Base-by-base conservation (phyloP, 2,797 vertebrate genomes). In the Hybognathus amarus region DNA sequence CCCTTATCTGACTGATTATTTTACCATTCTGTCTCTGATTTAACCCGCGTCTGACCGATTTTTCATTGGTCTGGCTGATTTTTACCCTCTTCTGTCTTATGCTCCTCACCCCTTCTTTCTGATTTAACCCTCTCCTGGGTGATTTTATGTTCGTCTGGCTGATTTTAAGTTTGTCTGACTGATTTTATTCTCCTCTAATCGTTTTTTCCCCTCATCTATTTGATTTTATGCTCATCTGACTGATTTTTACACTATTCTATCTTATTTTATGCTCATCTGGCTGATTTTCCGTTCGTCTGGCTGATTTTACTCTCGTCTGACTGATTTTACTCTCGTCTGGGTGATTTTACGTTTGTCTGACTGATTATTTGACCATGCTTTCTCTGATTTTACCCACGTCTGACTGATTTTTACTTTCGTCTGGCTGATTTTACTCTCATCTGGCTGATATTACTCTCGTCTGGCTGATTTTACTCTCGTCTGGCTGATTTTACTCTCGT, bases 11-110 rank as follows among this genome's bases (percentile, higher is more conserved):
- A n/a, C n/a, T n/a, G n/a, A n/a, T n/a, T n/a, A n/a, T n/a, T n/a
- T n/a, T n/a, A n/a, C n/a, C n/a, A n/a, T n/a, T n/a, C n/a, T n/a
- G n/a, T n/a, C n/a, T n/a, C 20, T 54, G 20, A 9, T 54, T 59
- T 24, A 12, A 5, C 1, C 0, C 4, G 24, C 0, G 22, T 59
- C n/a, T 59, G 22, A 0, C n/a, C 12, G 20, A 54, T 24, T 50
- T 15, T 17, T 3, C 10, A 0, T 10, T 12, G 0, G 13, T 47
- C 2, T 52, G 2, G 0, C 47, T 50, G 22, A 56, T 56, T 59
- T 10, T 4, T 33, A 33, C 30, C 30, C 2, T 33, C 30, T 2
- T 33, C 30, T 56, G 9, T 0, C 22, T 59, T 0, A 59, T 24
- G 0, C 8, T 56, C 0, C 1, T 54, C 52, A 50, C 47, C 2